Base-by-base conservation (phyloP, 2,113 vertebrate species). In the Pollachius pollachius region DNA sequence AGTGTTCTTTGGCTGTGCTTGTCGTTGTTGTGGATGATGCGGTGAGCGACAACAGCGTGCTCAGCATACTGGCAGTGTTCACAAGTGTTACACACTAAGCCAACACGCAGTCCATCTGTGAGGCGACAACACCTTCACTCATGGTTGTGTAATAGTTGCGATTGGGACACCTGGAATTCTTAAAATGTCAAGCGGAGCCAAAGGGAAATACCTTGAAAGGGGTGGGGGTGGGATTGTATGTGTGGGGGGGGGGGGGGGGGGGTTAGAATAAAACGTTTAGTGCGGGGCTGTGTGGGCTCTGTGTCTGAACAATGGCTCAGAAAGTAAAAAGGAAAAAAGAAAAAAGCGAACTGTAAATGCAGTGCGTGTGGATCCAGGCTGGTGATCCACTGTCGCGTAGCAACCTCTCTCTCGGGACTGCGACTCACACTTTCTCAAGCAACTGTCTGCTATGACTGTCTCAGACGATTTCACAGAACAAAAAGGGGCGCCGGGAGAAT, bases 311-410 rank as follows among this genome's bases (percentile, higher is more conserved):
- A 61, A 61, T 61, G 41, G 41, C 12, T 9, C 17, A 15, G 23
- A 17, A 34, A 30, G 25, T 63, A 17, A n/a, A 63, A 62, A 23
- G 23, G 5, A 12, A 23, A 4, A 80, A 78, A 71, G 72, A 77
- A 77, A 80, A 52, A 70, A 18, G 74, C 70, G 4, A 34, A 34
- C 30, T 34, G 30, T 34, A 34, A 34, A 34, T 34, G 30, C 30
- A 30, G 30, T 30, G 30, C 2, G 59, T 74, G 58, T 23, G 41
- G 52, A 62, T 76, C 6, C 69, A 71, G 54, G 0, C 2, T 68
- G n/a, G 12, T 78, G 27, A 72, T 62, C 56, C 18, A 77, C 41
- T 52, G 78, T 85, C 78, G 74, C 81, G 72, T 83, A 81, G 84
- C 78, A 88, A 88, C 41, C 41, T 48, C 41, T 2, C 6, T 48